These are phyloP conservation scores for Notocelia uddmanniana DNA, from an alignment of 2,888 invertebrate genomes.

Conservation along the genomic window DNA sequence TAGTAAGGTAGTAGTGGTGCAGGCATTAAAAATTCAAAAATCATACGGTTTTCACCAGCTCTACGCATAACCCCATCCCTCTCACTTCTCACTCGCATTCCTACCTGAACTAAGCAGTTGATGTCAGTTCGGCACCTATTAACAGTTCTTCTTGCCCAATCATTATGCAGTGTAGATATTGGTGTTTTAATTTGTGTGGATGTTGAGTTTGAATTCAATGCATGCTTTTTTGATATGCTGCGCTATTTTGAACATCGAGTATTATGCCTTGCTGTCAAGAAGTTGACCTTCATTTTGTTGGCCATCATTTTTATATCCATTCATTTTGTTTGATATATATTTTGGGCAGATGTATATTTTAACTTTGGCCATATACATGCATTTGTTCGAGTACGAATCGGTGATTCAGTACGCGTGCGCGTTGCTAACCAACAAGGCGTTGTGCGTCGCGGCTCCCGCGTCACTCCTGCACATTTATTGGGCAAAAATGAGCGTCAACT, in stretches of 20 bases:
- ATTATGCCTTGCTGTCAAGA: slow-evolving; percentile 92
- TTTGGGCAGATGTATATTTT: slow-evolving; percentile 79
- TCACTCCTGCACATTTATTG: slow-evolving; percentile 86
- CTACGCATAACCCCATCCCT: not conserved
- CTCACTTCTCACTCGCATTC: slow-evolving; percentile 1
- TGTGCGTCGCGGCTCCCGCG: slow-evolving; percentile 80
- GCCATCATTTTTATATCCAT: slow-evolving; percentile 92
- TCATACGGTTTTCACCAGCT: too few relatives aligned
- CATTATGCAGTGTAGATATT: slow-evolving; percentile 45
- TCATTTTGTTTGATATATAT: slow-evolving; percentile 84
- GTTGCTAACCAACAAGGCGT: slow-evolving; percentile 81
- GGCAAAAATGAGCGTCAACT: slow-evolving; percentile 96
- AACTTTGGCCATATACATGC: slow-evolving; percentile 80
- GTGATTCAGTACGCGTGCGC: slow-evolving; percentile 76
- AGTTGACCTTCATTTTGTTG: slow-evolving; percentile 98
- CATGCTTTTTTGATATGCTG: slow-evolving; percentile 84
- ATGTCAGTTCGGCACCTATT: not conserved
- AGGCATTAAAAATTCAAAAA: too few relatives aligned
- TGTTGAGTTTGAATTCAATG: slow-evolving; percentile 68
- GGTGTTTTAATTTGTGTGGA: slow-evolving; percentile 60
- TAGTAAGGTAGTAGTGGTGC: too few relatives aligned
- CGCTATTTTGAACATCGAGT: slow-evolving; percentile 81
- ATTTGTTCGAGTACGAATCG: slow-evolving; percentile 74
- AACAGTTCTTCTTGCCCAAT: slow-evolving; percentile 30
- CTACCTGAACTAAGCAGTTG: not conserved